Evolutionary conservation across 2,888 invertebrate genomes (phyloP).

Genomic region (Drosophila nr. medialis): DNA sequence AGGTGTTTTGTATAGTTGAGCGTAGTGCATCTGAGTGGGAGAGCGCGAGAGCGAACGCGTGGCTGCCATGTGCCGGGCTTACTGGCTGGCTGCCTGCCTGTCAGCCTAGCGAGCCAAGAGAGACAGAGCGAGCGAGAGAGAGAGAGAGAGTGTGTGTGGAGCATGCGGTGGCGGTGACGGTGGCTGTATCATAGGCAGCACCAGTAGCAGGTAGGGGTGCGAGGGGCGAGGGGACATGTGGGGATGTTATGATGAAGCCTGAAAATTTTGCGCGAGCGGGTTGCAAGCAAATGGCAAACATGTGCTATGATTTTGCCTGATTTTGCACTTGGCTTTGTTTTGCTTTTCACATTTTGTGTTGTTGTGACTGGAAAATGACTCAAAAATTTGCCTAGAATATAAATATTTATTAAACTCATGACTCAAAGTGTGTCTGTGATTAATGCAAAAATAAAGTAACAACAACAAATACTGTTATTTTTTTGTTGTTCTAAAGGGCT

Average conservation of each 20-base stretch:
- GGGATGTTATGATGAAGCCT: constrained; percentile 54
- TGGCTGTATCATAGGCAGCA: constrained; percentile 8
- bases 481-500: constrained; percentile 34
- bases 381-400: constrained; percentile 27
- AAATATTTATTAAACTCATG: constrained; percentile 71
- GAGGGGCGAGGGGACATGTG: constrained; percentile 5
- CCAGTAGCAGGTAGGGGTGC: neutral
- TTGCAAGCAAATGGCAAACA: constrained; percentile 65
- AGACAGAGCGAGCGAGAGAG: constrained; percentile 41
- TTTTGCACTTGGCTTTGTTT: constrained; percentile 55
- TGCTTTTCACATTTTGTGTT: constrained; percentile 50
- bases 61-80: constrained; percentile 72
- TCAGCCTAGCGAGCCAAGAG: constrained; percentile 36
- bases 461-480: neutral
- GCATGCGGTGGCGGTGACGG: constrained; percentile 18
- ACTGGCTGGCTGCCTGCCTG: constrained; percentile 63
- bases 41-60: constrained; percentile 72
- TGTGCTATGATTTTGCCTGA: constrained; percentile 57
- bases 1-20: constrained; percentile 74
- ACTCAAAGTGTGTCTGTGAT: constrained; percentile 48
- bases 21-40: constrained; percentile 74
- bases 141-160: constrained; percentile 25
- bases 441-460: constrained; percentile 24
- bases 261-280: constrained; percentile 54
- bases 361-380: constrained; percentile 73